These are phyloP conservation scores for Musca vetustissima DNA, from an alignment of 1,140 invertebrate genomes.

Conservation along the genomic window DNA sequence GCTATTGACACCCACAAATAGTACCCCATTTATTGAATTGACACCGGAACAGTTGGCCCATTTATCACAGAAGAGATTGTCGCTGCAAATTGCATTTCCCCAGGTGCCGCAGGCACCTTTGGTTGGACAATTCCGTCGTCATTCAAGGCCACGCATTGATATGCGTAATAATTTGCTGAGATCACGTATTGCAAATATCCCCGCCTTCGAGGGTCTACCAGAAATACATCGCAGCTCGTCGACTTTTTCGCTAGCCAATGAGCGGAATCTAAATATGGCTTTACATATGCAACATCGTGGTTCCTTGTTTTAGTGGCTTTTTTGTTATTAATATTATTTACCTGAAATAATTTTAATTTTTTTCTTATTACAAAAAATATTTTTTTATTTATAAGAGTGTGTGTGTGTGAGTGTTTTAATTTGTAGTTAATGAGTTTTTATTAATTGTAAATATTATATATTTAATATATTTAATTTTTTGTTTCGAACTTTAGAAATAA, in stretches of 20 bases:
- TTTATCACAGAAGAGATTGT: constrained; percentile 51
- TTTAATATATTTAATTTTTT: no score
- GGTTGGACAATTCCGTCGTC: constrained; percentile 34
- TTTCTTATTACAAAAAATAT: no score
- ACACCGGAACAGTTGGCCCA: constrained; percentile 49
- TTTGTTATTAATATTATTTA: no score
- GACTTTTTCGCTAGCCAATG: constrained; percentile 39
- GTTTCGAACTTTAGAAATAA: no score
- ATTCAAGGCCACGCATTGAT: constrained; percentile 36
- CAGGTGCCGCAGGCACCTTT: constrained; percentile 27
- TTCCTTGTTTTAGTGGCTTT: constrained; percentile 33
- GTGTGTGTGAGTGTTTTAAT: no score
- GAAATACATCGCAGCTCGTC: constrained; percentile 46
- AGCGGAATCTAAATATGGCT: constrained; percentile 43
- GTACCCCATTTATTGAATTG: constrained; percentile 46
- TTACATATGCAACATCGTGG: constrained; percentile 49
- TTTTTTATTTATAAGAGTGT: no score
- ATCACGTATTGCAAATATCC: constrained; percentile 41
- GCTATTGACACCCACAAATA: neutral
- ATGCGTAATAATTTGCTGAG: constrained; percentile 49
- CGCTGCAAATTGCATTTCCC: constrained; percentile 53
- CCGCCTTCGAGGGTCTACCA: constrained; percentile 24
- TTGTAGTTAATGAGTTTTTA: no score
- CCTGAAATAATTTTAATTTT: no score
- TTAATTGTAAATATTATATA: no score